phyloP scores from a whole-genome alignment of 2,113 vertebrate species.

The Sterrhoptilus dennistouni region DNA sequence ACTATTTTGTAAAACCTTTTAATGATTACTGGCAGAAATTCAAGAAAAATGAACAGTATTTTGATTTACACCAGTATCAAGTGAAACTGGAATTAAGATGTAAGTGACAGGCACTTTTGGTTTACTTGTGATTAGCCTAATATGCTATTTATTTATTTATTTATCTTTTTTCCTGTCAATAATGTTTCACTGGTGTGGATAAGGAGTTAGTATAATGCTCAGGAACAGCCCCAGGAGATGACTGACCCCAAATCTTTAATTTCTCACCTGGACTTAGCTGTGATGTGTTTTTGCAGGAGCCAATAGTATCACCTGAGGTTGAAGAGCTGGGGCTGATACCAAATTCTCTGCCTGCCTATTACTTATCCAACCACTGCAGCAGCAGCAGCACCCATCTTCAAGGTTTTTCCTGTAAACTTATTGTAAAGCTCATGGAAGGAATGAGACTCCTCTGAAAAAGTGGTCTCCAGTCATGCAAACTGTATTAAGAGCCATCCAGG shows the following conservation, averaged over 20 bases:
- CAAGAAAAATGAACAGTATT: not conserved
- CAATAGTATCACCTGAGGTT: not conserved
- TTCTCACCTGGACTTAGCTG: not conserved
- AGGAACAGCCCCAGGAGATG: not conserved
- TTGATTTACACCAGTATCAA: not conserved
- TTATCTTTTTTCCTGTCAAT: not conserved
- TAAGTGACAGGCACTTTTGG: not conserved
- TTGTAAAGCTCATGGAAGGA: not conserved
- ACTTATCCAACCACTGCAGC: not conserved
- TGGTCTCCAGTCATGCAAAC: fast-evolving
- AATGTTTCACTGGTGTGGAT: not conserved
- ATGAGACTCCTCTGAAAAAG: not conserved
- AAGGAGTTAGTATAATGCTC: not conserved
- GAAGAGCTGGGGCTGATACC: not conserved
- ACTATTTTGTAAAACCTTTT: not conserved
- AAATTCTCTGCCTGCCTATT: not conserved
- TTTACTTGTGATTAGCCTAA: not conserved
- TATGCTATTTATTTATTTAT: not conserved
- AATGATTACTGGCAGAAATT: not conserved
- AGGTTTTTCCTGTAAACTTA: not conserved
- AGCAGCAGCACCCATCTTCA: not conserved
- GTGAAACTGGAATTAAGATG: not conserved
- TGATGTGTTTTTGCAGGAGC: not conserved
- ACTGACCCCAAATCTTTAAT: not conserved
- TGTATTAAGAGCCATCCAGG: not conserved